These are phyloP conservation scores for Alcedo quadribrachys DNA, from an alignment of 2,797 vertebrate genomes.

Conservation along the genomic window DNA sequence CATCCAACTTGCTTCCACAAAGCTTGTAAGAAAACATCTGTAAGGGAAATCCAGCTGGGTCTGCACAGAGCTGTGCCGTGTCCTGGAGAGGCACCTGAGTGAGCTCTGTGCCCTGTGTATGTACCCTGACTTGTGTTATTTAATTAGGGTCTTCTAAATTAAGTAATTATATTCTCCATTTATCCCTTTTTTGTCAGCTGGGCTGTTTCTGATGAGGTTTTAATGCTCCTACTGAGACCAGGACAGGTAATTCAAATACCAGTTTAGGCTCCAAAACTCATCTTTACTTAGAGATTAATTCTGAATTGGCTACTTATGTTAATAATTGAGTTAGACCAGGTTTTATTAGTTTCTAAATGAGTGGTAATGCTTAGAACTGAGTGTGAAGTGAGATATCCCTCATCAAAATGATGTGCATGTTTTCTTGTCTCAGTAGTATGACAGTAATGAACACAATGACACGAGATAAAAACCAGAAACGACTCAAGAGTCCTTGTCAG, in stretches of 20 bases:
- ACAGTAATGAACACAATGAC: neutral
- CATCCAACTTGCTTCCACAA: neutral
- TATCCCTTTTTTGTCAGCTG: neutral
- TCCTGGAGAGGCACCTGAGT: neutral
- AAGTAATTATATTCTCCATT: neutral
- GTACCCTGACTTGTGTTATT: neutral
- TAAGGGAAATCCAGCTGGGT: slow-evolving; percentile 16
- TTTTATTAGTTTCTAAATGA: neutral
- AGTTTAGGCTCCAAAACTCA: neutral
- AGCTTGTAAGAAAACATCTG: slow-evolving; percentile 1
- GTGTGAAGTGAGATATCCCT: neutral
- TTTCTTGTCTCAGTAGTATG: neutral
- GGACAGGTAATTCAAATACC: neutral
- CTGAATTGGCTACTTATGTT: neutral
- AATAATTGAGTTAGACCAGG: neutral
- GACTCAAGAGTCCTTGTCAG: neutral
- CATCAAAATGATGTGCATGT: neutral
- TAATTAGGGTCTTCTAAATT: neutral
- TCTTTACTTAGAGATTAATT: neutral
- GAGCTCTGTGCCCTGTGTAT: neutral
- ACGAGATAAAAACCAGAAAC: neutral
- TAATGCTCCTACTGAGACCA: neutral
- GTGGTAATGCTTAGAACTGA: neutral
- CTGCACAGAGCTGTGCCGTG: neutral
- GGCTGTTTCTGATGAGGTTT: neutral